These are phyloP conservation scores for Pogonophryne albipinna DNA, from an alignment of 2,797 vertebrate species.

Conservation along the genomic window DNA sequence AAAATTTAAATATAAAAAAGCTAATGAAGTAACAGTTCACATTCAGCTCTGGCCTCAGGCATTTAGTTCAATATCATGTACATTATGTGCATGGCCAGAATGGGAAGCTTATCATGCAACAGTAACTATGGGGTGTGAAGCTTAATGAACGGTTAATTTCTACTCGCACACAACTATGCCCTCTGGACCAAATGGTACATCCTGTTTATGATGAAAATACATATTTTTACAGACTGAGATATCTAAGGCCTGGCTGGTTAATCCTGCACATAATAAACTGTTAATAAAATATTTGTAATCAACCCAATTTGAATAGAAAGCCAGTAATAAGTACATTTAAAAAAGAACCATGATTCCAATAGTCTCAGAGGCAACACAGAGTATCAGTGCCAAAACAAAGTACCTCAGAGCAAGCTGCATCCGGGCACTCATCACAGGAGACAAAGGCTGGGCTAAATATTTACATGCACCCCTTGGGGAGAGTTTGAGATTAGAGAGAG, in stretches of 20 bases:
- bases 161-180: not conserved
- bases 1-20: not conserved
- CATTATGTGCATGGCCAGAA: not conserved
- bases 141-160: not conserved
- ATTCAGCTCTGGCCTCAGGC: not conserved
- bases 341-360: slow-evolving; percentile 21
- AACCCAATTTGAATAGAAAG: not conserved
- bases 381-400: slow-evolving; percentile 26
- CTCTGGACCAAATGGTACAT: not conserved
- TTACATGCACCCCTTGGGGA: slow-evolving; percentile 69
- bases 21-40: not conserved
- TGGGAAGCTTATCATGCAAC: not conserved
- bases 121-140: not conserved
- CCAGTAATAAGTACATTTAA: not conserved
- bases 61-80: not conserved
- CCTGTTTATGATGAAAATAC: slow-evolving; percentile 12
- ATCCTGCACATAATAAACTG: not conserved
- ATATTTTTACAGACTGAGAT: slow-evolving; percentile 7
- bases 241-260: not conserved
- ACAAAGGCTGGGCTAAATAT: slow-evolving; percentile 69
- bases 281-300: not conserved
- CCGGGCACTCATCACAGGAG: slow-evolving; percentile 50
- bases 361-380: slow-evolving; percentile 31
- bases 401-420: slow-evolving; percentile 43
- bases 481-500: slow-evolving; percentile 66